Evolutionary conservation across 2,888 invertebrate genomes (phyloP), one percentile per base, ranked within the genome.

Genomic region (Euphydryas editha): DNA sequence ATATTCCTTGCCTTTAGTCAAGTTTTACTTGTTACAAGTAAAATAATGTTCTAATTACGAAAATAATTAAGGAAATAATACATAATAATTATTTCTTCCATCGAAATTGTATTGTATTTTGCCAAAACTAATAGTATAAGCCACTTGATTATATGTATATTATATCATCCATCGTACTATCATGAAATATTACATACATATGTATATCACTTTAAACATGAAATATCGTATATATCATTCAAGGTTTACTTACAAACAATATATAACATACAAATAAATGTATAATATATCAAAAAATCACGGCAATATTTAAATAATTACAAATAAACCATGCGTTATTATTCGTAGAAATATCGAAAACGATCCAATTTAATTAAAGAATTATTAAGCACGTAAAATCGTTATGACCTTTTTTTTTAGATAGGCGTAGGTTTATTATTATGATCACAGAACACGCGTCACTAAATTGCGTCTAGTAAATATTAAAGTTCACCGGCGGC

Each of bases 401-500:
- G 21, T 36, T 36, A 37, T 18, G 49, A 51, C 49, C 49, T 64
- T 37, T n/a, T 15, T 24, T 56, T n/a, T 51, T 24, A n/a, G n/a
- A n/a, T 30, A 24, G 49, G n/a, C 49, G 24, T 21, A 47, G 11
- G 13, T 49, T 56, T 18, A 60, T 56, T 11, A 36, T 36, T 54
- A 54, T 36, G 17, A 54, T 30, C 56, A 63, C 69, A 55, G 59
- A 61, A 58, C 42, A 60, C 68, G 59, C 62, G 65, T 56, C 39
- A 49, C 56, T 37, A 51, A 63, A 51, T 24, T 62, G 44, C 24
- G 30, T 59, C 56, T 49, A 37, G 59, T 62, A 44, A 54, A 62
- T 57, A 55, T 62, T 65, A 37, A 44, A 51, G 42, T n/a, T 56
- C 76, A 75, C 76, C 76, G 79, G 69, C 81, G 78, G 79, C 88